phyloP scores from a whole-genome alignment of 1,140 invertebrate genomes.

The Dinothrombium tinctorium region DNA sequence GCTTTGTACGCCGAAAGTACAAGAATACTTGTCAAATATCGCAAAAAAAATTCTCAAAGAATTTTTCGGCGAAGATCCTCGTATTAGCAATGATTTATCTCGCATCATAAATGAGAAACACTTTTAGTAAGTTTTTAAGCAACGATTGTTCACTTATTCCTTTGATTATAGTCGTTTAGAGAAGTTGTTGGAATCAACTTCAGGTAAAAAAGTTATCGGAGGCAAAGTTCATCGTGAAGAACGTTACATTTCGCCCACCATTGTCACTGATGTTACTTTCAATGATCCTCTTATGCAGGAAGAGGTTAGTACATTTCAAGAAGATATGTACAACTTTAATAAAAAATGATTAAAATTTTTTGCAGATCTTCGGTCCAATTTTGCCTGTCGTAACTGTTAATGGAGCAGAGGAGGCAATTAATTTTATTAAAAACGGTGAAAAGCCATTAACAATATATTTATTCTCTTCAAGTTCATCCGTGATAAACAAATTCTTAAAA shows the following conservation, averaged over 20 bases:
- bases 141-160: no score
- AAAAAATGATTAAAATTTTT: no score
- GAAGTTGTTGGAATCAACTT: conserved; percentile 1
- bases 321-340: no score
- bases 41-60: conserved; percentile 34
- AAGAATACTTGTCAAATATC: conserved; percentile 28
- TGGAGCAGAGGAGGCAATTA: conserved; percentile 17
- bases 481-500: conserved; percentile 37
- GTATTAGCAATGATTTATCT: conserved; percentile 53
- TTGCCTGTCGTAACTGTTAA: conserved; percentile 24
- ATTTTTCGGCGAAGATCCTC: conserved; percentile 60
- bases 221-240: conserved; percentile 20
- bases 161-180: conserved; percentile 6
- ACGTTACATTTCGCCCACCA: conserved; percentile 21
- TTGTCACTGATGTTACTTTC: conserved; percentile 19
- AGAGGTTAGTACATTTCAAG: no score
- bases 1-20: conserved; percentile 42
- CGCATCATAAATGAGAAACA: conserved; percentile 64
- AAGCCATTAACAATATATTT: conserved; percentile 18
- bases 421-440: conserved; percentile 16
- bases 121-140: conserved; percentile 34
- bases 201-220: conserved; percentile 18
- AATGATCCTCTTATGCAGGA: conserved; percentile 22
- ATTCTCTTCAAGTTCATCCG: conserved; percentile 13
- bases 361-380: conserved; percentile 29